Conservation (phyloP, 1,140 invertebrate species). For the Aleiodes sp. region DNA sequence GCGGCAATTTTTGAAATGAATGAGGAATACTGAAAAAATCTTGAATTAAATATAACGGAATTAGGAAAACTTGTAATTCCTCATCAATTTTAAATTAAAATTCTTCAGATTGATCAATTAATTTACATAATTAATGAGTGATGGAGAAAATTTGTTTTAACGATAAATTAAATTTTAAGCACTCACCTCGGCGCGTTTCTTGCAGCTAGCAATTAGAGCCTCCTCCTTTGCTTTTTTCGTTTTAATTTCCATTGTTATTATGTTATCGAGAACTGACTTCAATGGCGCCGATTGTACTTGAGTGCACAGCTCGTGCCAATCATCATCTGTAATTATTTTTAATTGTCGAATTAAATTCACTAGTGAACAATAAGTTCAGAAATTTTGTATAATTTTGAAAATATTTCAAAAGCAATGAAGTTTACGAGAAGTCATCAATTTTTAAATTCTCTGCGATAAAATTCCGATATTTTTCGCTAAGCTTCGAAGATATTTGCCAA, state of each 20-base stretch:
- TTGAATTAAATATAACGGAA: too few species aligned
- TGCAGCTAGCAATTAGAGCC: slow-evolving; percentile 42
- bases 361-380: background rate
- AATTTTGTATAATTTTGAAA: background rate
- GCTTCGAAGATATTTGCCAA: too few species aligned
- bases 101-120: background rate
- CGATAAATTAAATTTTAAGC: too few species aligned
- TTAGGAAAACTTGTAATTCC: too few species aligned
- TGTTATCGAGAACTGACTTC: slow-evolving; percentile 46
- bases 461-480: too few species aligned
- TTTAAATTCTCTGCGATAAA: too few species aligned
- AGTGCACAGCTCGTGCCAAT: slow-evolving; percentile 48
- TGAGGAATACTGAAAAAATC: too few species aligned
- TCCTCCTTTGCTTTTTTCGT: slow-evolving; percentile 60
- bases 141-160: too few species aligned
- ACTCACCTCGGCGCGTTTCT: slow-evolving; percentile 32
- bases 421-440: too few species aligned
- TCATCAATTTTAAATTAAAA: background rate
- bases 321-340: slow-evolving; percentile 44
- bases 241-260: slow-evolving; percentile 51
- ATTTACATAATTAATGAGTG: too few species aligned
- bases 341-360: background rate
- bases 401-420: background rate
- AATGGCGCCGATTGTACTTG: slow-evolving; percentile 48
- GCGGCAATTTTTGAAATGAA: too few species aligned